Evolutionary conservation across 2,113 vertebrate species (phyloP).

Genomic region (Muntiacus reevesi): DNA sequence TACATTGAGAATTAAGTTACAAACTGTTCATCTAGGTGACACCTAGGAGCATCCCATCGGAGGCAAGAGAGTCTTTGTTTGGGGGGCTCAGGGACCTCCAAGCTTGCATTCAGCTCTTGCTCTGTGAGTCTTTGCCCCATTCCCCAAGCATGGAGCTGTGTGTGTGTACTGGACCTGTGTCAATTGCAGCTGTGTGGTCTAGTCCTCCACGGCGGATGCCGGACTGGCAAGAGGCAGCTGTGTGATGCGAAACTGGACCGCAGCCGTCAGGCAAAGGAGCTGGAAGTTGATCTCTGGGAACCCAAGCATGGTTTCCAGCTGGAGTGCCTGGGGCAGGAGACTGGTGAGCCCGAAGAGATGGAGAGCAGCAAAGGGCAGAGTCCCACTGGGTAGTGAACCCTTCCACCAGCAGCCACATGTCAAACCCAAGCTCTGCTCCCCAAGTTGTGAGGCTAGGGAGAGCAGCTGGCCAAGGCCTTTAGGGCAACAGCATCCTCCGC

Average conservation of each 20-base stretch:
- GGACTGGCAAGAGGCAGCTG: neutral
- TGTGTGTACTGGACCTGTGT: neutral
- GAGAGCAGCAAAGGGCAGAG: neutral
- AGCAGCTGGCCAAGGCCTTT: neutral
- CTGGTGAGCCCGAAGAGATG: neutral
- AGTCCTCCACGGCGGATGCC: neutral
- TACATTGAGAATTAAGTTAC: neutral
- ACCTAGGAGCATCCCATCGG: neutral
- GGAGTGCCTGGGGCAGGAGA: no score
- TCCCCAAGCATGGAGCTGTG: fast-evolving
- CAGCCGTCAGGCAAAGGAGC: neutral
- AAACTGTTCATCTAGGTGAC: neutral
- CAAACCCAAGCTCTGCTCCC: neutral
- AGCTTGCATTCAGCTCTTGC: neutral
- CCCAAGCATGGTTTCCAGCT: neutral
- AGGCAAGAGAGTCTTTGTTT: neutral
- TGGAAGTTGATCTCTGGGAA: neutral
- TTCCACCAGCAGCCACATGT: neutral
- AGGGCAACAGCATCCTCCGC: neutral
- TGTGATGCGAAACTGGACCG: neutral
- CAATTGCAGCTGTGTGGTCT: neutral
- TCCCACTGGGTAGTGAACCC: neutral
- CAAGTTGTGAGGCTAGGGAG: neutral
- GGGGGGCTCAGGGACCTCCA: neutral
- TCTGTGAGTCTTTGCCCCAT: neutral